A percentile compares a stretch with the other conserved stretches of the same genome.
These are phyloP conservation scores for Myiagra hebetior DNA, from an alignment of 2,113 vertebrate species.

Conservation along the genomic window DNA sequence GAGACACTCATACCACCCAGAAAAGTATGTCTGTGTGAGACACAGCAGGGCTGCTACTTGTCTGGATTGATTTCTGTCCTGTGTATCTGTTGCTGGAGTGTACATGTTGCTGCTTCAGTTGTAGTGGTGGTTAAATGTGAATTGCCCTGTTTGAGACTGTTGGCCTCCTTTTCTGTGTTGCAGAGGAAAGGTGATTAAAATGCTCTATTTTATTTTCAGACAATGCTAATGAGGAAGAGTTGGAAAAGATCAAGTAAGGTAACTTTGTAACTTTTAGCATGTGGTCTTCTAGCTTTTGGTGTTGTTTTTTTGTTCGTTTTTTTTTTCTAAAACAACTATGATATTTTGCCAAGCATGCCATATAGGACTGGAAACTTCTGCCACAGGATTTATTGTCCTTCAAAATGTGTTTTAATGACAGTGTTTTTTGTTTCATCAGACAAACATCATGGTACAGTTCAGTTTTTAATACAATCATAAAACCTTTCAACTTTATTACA, in stretches of 20 bases:
- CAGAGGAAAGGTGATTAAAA: conserved; percentile 82
- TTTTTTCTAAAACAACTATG: background rate
- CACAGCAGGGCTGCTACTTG: background rate
- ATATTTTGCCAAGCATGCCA: background rate
- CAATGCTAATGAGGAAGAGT: conserved; percentile 98
- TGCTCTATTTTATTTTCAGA: conserved; percentile 97
- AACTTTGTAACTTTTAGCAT: conserved; percentile 93
- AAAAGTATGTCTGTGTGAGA: background rate
- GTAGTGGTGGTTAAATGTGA: background rate
- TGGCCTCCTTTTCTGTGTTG: conserved; percentile 25
- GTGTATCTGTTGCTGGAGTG: background rate
- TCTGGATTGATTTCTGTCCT: background rate
- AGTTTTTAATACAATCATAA: background rate
- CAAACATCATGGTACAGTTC: background rate
- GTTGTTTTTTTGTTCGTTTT: background rate
- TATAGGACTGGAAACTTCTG: background rate
- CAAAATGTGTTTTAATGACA: background rate
- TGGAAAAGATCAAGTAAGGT: conserved; percentile 99
- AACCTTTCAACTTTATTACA: background rate
- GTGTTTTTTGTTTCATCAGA: background rate
- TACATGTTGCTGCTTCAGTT: background rate
- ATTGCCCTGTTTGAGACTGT: background rate
- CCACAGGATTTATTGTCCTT: background rate
- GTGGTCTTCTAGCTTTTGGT: conserved; percentile 53
- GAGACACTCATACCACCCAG: background rate